Evolutionary conservation across 2,888 invertebrate genomes (phyloP).

Genomic region (Melanargia galathea): DNA sequence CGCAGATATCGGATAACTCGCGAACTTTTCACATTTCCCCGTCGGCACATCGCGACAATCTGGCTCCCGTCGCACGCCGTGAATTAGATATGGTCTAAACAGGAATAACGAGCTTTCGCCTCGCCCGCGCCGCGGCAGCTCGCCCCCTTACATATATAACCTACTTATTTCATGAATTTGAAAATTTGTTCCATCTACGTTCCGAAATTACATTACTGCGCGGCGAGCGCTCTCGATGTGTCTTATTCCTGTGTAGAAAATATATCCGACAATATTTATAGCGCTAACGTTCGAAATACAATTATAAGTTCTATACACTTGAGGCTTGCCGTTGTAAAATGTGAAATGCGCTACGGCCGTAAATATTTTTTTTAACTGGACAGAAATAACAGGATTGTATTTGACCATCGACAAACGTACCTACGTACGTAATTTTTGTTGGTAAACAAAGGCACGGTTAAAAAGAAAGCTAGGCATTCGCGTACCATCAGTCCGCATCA

Average conservation of each 20-base stretch:
- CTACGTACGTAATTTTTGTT: not conserved
- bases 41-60: slow-evolving; percentile 47
- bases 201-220: slow-evolving; percentile 38
- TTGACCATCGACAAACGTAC: not conserved
- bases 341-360: not conserved
- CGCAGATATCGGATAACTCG: slow-evolving; percentile 70
- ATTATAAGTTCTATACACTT: slow-evolving; percentile 20
- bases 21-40: slow-evolving; percentile 77
- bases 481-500: too few relatives aligned
- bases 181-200: slow-evolving; percentile 35
- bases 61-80: slow-evolving; percentile 55
- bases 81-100: slow-evolving; percentile 59
- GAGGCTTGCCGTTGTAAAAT: slow-evolving; percentile 17
- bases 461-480: too few relatives aligned
- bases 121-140: slow-evolving; percentile 23
- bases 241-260: slow-evolving; percentile 18
- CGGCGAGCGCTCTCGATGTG: slow-evolving; percentile 10
- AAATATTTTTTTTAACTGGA: not conserved
- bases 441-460: not conserved
- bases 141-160: slow-evolving; percentile 30
- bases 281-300: slow-evolving; percentile 12
- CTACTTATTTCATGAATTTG: slow-evolving; percentile 39
- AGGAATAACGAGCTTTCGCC: slow-evolving; percentile 58
- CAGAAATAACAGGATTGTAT: not conserved
- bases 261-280: slow-evolving; percentile 22